Evolutionary conservation across 2,797 vertebrate genomes (phyloP).

Genomic region (Acipenser ruthenus): DNA sequence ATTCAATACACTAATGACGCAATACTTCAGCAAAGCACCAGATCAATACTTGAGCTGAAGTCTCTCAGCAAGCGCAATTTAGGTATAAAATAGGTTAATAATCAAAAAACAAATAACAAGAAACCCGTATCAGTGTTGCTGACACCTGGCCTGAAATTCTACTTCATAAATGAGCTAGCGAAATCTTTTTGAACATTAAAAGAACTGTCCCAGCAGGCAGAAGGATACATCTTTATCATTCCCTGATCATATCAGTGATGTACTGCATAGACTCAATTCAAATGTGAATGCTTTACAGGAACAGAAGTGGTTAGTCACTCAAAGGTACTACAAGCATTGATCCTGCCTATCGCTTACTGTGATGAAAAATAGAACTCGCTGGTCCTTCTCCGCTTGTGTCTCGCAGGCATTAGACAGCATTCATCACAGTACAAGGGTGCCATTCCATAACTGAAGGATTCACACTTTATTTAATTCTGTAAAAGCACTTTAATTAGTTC

Average conservation of each 20-base stretch:
- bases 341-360: neutral
- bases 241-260: neutral
- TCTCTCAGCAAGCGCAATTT: neutral
- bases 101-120: too few relatives aligned
- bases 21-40: neutral
- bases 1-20: neutral
- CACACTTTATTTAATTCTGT: neutral
- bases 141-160: neutral
- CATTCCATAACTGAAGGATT: constrained; percentile 3
- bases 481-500: constrained; percentile 3
- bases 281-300: neutral
- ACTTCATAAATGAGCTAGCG: neutral
- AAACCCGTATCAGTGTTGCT: neutral
- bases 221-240: neutral
- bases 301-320: neutral
- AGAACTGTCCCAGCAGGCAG: neutral
- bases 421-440: too few relatives aligned
- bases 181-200: neutral
- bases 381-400: too few relatives aligned
- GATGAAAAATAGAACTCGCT: neutral
- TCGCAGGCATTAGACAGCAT: too few relatives aligned
- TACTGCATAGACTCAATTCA: neutral
- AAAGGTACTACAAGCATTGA: neutral
- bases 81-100: neutral
- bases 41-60: constrained; percentile 19